Evolutionary conservation across 2,888 invertebrate genomes (phyloP), one percentile per base, ranked within the genome.

Genomic region (Syrphus vitripennis): DNA sequence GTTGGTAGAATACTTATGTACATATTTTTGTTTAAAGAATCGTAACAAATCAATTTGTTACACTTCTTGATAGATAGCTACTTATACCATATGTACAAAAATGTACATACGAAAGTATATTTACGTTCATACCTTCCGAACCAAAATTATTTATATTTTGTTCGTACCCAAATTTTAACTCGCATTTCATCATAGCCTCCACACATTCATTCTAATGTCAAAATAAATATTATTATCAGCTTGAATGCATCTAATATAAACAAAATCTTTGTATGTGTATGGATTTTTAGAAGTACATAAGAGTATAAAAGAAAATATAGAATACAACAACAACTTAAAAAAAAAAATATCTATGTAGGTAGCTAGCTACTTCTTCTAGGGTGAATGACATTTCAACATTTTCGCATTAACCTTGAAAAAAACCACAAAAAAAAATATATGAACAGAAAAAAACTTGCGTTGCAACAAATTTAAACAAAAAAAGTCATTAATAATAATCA

Each of bases 301-400:
- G 55, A 70, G 69, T 74, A 70, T 69, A 61, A 55, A 84, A 70
- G 61, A 50, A 24, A 76, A 40, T 19, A 37, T 21, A 53, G n/a
- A 67, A 34, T 26, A 26, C 26, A 26, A 76, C 19, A 69, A 61
- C 53, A 31, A n/a, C n/a, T n/a, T n/a, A 42, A 57, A 29, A 65
- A 50, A 83, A 69, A 42, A n/a, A 40, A 21, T 53, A 61, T 71
- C 59, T 81, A 65, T 61, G 40, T 14, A 6, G n/a, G n/a, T n/a
- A n/a, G n/a, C n/a, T 53, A 26, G 7, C n/a, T 53, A 21, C 29
- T 65, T 75, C 75, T 80, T 81, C 69, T 74, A 70, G 72, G 86
- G 86, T 86, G 82, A 86, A 86, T 82, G 82, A 82, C 86, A 86
- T 78, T 82, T 78, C 74, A 86, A 77, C 42, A 78, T 86, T 63